Conservation (phyloP, 1,140 invertebrate genomes). For the Drosophila trapezifrons region DNA sequence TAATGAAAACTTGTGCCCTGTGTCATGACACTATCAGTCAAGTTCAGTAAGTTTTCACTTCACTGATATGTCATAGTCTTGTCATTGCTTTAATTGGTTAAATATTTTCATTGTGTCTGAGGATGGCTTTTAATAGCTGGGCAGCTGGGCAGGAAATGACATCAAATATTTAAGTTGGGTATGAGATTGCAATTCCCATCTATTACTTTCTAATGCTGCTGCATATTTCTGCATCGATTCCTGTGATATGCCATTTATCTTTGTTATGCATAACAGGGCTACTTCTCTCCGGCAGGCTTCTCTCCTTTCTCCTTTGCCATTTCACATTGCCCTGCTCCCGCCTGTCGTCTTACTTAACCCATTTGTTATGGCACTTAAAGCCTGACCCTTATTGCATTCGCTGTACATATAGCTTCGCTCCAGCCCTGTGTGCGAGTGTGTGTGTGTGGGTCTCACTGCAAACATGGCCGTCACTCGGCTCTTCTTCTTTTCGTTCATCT, state of each 20-base stretch:
- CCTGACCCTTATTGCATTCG: conserved; percentile 59
- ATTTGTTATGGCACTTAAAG: conserved; percentile 61
- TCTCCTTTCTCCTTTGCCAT: neutral
- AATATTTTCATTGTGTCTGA: conserved; percentile 8
- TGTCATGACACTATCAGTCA: no score
- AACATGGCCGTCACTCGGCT: conserved; percentile 36
- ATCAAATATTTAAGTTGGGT: conserved; percentile 32
- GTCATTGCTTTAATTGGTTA: conserved; percentile 17
- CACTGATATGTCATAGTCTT: conserved; percentile 3
- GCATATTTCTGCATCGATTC: conserved; percentile 52
- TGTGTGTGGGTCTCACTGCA: conserved; percentile 12
- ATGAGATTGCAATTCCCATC: conserved; percentile 16
- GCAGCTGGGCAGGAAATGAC: neutral
- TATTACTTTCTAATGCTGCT: conserved; percentile 51
- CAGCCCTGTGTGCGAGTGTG: conserved; percentile 47
- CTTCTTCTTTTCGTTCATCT: conserved; percentile 61
- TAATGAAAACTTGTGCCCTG: no score
- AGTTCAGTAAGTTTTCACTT: conserved; percentile 4
- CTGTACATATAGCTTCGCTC: conserved; percentile 18
- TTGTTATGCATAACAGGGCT: conserved; percentile 51
- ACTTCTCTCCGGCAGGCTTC: conserved; percentile 2
- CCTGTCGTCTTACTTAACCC: conserved; percentile 49
- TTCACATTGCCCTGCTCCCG: neutral
- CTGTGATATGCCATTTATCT: conserved; percentile 60
- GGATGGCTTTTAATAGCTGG: conserved; percentile 2